Conservation (phyloP, 2,113 vertebrate species). For the Todiramphus chloris region DNA sequence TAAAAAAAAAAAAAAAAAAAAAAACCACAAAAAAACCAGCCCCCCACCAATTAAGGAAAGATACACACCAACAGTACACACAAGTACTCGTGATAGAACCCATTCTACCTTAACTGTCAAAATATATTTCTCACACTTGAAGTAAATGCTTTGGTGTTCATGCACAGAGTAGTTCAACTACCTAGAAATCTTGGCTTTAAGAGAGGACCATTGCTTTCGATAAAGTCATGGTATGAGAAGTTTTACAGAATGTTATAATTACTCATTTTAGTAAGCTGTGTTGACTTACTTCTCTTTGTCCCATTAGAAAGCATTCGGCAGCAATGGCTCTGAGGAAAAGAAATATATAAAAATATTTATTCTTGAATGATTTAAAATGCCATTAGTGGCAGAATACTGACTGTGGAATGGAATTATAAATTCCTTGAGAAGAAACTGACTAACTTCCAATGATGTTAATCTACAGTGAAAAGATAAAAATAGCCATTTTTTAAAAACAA, state of each 20-base stretch:
- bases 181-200: not conserved
- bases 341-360: constrained; percentile 79
- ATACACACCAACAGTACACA: not conserved
- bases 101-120: not conserved
- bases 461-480: constrained; percentile 77
- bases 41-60: not conserved
- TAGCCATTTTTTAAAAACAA: constrained; percentile 78
- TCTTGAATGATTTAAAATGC: constrained; percentile 62
- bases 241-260: not conserved
- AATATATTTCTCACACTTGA: not conserved
- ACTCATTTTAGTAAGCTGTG: not conserved
- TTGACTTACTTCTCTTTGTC: constrained; percentile 90
- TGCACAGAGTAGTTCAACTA: not conserved
- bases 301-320: constrained; percentile 88
- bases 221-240: not conserved
- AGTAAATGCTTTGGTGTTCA: not conserved
- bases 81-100: not conserved
- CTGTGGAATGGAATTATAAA: constrained; percentile 75
- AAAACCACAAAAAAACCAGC: too few species aligned
- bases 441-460: constrained; percentile 77
- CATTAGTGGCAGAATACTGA: constrained; percentile 73
- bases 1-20: not conserved
- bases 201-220: not conserved
- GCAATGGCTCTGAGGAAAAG: constrained; percentile 89
- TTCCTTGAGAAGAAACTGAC: constrained; percentile 76